Percentiles rank a stretch among this genome's conserved stretches.
Conservation (phyloP, 2,113 vertebrate genomes). For the Mustela lutreola region DNA sequence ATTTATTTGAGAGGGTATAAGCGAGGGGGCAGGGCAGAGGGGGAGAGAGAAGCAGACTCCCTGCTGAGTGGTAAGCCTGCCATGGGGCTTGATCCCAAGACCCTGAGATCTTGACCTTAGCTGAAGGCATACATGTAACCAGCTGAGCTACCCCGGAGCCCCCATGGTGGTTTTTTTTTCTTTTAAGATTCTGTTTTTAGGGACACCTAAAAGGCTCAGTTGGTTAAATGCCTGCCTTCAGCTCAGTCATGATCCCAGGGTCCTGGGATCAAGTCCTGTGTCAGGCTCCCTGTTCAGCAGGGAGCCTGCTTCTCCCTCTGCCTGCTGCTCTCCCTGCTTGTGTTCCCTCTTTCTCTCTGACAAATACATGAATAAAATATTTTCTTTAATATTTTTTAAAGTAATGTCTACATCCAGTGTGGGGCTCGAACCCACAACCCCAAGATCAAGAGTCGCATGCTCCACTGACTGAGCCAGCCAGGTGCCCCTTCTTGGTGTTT, state of each 20-base stretch:
- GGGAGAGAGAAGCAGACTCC: neutral
- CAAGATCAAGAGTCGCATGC: neutral
- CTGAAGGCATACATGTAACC: neutral
- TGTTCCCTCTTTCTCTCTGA: no score
- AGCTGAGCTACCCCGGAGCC: neutral
- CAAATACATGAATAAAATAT: no score
- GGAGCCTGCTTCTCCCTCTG: no score
- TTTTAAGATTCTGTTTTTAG: neutral
- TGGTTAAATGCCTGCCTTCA: no score
- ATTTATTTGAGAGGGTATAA: neutral
- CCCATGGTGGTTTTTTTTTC: neutral
- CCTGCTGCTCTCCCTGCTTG: no score
- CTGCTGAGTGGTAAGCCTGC: neutral
- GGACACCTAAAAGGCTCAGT: no score
- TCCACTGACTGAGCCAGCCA: neutral
- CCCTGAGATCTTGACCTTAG: neutral
- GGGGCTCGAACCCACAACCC: neutral
- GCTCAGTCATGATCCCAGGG: no score
- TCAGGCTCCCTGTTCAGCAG: no score
- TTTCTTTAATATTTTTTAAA: neutral
- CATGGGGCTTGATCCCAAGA: neutral
- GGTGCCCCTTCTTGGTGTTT: no score
- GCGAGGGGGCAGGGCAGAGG: neutral
- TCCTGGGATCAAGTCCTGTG: no score
- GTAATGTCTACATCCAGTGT: neutral